Base-by-base conservation (phyloP, 2,888 invertebrate genomes). In the Sphecodes monilicornis region DNA sequence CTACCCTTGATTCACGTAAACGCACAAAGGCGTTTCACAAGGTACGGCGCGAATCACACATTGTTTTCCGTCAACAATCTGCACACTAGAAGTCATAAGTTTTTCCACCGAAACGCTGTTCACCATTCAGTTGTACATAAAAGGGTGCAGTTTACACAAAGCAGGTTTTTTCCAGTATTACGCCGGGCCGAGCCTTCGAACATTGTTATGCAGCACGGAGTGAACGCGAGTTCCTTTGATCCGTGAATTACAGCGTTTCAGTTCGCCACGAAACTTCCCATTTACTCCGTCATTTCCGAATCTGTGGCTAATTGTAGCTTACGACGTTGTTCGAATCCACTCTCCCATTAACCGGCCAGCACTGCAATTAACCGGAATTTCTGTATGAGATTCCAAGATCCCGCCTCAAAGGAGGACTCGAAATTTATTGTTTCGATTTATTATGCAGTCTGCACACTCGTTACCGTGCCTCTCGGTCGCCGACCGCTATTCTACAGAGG, bases 371-470 rank as follows among this genome's bases (percentile, higher is more conserved):
- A 85, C 86, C 82, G 75, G 76, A 79, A 88, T 88, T 88, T 85
- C 70, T 26, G 82, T 84, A 86, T 82, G 88, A 83, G 82, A 86
- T 79, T 86, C 81, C 76, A 36, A 36, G 79, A 74, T 70, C 32
- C 64, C 26, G 86, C 76, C 82, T 87, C 86, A 86, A 86, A 87
- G 84, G 84, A 78, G 76, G 72, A 79, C 78, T 75, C 36, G 82
- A 50, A 86, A 88, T 88, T 88, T 86, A 88, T 88, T 88, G 86
- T 88, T 88, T 83, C 88, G 86, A 88, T 88, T 84, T 86, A 88
- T 88, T 88, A 88, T 88, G 86, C 87, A 88, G 74, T 78, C 84
- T 80, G 83, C 75, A 70, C 76, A 73, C 81, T 76, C 77, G 82
- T 87, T 86, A 81, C 74, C 83, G 70, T 76, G 39, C 73, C 69